Conservation (phyloP, 2,113 vertebrate genomes). For the Chiloscyllium plagiosum region DNA sequence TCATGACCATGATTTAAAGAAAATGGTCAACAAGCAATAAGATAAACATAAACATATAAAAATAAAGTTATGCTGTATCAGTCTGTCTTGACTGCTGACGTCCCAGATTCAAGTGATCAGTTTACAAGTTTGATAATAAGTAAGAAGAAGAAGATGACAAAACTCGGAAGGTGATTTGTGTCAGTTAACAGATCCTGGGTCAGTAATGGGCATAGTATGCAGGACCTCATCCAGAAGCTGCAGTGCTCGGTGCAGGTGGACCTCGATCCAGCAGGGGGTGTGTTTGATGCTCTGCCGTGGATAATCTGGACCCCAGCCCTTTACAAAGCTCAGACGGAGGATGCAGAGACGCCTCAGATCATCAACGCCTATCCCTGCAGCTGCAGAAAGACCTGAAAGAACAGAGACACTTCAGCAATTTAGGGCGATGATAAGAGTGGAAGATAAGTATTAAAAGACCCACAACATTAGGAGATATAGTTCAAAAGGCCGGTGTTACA, state of each 20-base stretch:
- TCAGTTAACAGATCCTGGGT: conserved; percentile 57
- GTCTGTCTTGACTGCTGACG: not conserved
- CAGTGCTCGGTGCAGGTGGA: conserved; percentile 65
- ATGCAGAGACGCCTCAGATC: conserved; percentile 66
- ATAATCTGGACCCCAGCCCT: conserved; percentile 74
- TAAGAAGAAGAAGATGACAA: not conserved
- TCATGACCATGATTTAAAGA: not conserved
- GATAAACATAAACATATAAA: conserved; percentile 34
- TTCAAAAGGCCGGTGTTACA: not conserved
- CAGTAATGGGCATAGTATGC: conserved; percentile 61
- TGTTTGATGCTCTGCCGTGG: conserved; percentile 68
- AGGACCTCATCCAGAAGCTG: conserved; percentile 72
- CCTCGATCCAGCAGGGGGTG: conserved; percentile 73
- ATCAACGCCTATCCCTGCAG: conserved; percentile 63
- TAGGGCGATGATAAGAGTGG: not conserved
- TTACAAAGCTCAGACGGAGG: conserved; percentile 66
- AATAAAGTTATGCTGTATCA: conserved; percentile 28
- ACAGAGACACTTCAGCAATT: not conserved
- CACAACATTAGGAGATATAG: not conserved
- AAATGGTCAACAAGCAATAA: conserved; percentile 6
- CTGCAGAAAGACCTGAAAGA: conserved; percentile 55
- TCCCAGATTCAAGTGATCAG: not conserved
- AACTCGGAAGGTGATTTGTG: not conserved
- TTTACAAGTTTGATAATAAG: not conserved
- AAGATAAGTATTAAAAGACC: not conserved